phyloP scores from a whole-genome alignment of 2,888 invertebrate species.

The Thumatha senex region DNA sequence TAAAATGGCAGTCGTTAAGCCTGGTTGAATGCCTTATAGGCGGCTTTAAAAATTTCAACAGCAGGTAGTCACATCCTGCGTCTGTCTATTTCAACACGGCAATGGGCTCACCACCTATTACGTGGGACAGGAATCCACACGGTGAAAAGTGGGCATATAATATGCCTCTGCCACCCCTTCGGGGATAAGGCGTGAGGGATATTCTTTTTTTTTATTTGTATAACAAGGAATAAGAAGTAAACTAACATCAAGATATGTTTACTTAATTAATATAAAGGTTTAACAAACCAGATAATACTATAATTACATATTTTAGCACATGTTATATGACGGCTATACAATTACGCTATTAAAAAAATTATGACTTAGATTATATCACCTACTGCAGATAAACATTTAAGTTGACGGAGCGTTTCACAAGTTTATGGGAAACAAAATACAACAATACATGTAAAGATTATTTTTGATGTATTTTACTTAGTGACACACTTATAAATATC shows the following conservation, averaged over 20 bases:
- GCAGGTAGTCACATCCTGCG: too few species aligned
- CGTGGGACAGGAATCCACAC: too few species aligned
- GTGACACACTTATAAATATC: too few species aligned
- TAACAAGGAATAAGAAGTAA: not conserved
- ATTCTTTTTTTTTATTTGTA: not conserved
- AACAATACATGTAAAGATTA: not conserved
- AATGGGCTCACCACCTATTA: too few species aligned
- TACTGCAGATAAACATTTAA: conserved; percentile 5
- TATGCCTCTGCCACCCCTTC: too few species aligned
- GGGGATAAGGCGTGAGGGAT: too few species aligned
- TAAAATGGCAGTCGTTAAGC: too few species aligned
- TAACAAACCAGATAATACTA: conserved; percentile 19
- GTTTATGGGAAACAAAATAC: not conserved
- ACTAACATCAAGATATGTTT: conserved; percentile 4
- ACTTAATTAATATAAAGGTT: conserved; percentile 12
- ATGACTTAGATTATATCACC: conserved; percentile 14
- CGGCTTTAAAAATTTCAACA: too few species aligned
- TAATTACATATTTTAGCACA: conserved; percentile 22
- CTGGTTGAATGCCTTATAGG: too few species aligned
- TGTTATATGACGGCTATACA: conserved; percentile 20
- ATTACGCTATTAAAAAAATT: conserved; percentile 30
- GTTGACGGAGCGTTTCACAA: not conserved
- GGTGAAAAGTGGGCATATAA: too few species aligned
- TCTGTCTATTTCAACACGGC: too few species aligned
- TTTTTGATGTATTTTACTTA: too few species aligned